Evolutionary conservation across 2,888 invertebrate species (phyloP).

Genomic region (Bimastos eiseni): DNA sequence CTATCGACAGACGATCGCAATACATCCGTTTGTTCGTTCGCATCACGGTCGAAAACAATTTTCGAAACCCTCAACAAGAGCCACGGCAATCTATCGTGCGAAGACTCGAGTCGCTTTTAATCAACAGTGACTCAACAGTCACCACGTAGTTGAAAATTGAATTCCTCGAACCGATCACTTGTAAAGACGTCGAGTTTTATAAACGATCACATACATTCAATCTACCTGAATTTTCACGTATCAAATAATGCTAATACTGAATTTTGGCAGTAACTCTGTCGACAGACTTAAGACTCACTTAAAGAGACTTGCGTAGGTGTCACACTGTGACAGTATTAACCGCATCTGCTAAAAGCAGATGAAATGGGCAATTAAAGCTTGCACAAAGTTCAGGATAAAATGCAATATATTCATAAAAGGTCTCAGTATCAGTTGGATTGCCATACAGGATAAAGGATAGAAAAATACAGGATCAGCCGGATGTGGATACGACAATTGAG

Average conservation of each 20-base stretch:
- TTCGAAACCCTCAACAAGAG: background rate
- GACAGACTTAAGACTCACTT: background rate
- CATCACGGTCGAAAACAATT: constrained; percentile 5
- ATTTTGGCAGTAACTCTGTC: background rate
- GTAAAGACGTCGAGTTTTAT: background rate
- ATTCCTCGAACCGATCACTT: background rate
- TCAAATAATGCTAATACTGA: background rate
- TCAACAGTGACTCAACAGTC: constrained; percentile 5
- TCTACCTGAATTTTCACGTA: background rate
- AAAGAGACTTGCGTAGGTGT: background rate
- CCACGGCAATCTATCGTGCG: background rate
- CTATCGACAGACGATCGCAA: constrained; percentile 1
- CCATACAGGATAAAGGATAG: background rate
- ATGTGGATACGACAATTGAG: background rate
- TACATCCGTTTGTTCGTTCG: background rate
- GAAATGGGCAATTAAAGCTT: background rate
- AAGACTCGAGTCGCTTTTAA: background rate
- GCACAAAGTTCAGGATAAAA: background rate
- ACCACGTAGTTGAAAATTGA: background rate
- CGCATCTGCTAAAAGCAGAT: background rate
- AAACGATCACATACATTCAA: background rate
- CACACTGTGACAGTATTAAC: background rate
- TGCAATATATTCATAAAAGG: background rate
- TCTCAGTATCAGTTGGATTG: background rate
- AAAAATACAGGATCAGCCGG: background rate